Base-by-base conservation (phyloP, 2,797 vertebrate genomes). In the Argya squamiceps region DNA sequence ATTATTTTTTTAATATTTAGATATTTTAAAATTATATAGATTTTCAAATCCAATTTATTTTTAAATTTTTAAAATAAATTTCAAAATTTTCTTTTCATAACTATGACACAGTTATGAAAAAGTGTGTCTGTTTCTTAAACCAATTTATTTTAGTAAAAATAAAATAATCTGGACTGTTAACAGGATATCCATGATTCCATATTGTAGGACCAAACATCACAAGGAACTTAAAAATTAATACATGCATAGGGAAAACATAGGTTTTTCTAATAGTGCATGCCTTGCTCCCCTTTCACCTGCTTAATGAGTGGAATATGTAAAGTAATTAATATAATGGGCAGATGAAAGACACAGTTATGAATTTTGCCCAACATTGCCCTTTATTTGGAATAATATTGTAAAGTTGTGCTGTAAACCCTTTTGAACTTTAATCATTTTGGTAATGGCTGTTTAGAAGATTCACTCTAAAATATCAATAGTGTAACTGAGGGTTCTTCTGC, bases 161-260 rank as follows among this genome's bases (percentile, higher is more conserved):
- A 81, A 89, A 86, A 88, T 34, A 71, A 77, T 78, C 37, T 88
- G 52, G 18, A 55, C 74, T 71, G 49, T 53, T 79, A 89, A 32
- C 34, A 83, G 30, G 49, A 84, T 36, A 74, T 76, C 24, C 27
- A 43, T 41, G 64, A 76, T 43, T 49, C 44, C 63, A 41, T 37
- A 85, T 27, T 36, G 41, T 13, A 87, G 43, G 50, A 81, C 21
- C 4, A 88, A 50, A 50, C 10, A 15, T 56, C 80, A 49, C 29
- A 82, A 81, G 36, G 29, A 88, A 59, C 21, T 79, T 80, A 78
- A 88, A 91, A 63, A 88, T 84, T 89, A 88, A 53, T 65, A 90
- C 15, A 29, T 17, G 6, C 14, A 36, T 50, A 70, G 13, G 37
- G 80, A 88, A 74, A 93, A 43, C 34, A 84, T 3, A 79, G 9